Evolutionary conservation across 1,140 invertebrate species (phyloP).

Genomic region (Alviniconcha marisindica): DNA sequence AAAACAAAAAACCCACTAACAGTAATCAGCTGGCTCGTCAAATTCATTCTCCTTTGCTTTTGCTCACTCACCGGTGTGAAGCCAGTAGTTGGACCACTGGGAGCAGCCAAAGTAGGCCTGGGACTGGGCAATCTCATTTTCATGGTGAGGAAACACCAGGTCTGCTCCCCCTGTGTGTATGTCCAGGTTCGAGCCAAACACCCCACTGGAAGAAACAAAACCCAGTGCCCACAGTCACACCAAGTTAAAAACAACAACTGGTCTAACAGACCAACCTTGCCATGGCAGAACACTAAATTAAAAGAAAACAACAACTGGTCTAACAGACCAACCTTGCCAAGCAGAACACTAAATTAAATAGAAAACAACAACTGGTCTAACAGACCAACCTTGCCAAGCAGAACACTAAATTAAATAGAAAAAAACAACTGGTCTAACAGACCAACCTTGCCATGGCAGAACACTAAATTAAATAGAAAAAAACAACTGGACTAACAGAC

Average conservation of each 20-base stretch:
- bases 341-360: conserved; percentile 96
- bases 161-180: conserved; percentile 94
- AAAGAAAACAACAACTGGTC: no score
- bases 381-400: conserved; percentile 84
- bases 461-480: conserved; percentile 90
- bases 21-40: no score
- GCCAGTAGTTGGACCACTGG: conserved; percentile 95
- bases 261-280: conserved; percentile 83
- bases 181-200: conserved; percentile 87
- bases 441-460: conserved; percentile 89
- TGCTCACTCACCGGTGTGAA: conserved; percentile 84
- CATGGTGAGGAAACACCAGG: conserved; percentile 95
- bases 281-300: conserved; percentile 96
- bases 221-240: no score
- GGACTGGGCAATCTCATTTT: conserved; percentile 96
- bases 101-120: conserved; percentile 84
- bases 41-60: no score
- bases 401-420: conserved; percentile 95
- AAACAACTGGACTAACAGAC: no score
- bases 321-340: conserved; percentile 84
- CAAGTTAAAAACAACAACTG: no score
- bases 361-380: no score
- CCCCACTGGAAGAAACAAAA: conserved; percentile 73
- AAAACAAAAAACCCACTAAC: neutral
- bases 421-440: no score